Evolutionary conservation across 2,113 vertebrate genomes (phyloP).

Genomic region (Synchiropus splendidus): DNA sequence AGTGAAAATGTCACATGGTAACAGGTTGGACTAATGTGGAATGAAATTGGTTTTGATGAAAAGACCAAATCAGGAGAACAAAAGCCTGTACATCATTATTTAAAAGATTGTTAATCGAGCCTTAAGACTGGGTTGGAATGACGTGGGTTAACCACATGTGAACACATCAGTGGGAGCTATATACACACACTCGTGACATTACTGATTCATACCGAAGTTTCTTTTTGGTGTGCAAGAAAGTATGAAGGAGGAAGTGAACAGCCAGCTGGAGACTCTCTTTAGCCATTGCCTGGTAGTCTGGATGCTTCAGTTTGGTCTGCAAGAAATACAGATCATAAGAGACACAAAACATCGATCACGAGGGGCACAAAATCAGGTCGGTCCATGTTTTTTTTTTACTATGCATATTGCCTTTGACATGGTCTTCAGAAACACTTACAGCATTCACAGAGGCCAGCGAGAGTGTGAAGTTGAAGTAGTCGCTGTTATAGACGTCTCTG

Average conservation of each 20-base stretch:
- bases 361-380: too few relatives aligned
- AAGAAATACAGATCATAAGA: constrained; percentile 46
- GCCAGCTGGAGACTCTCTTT: constrained; percentile 90
- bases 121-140: too few relatives aligned
- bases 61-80: too few relatives aligned
- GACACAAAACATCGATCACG: not conserved
- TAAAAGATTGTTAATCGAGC: too few relatives aligned
- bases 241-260: constrained; percentile 94
- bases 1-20: too few relatives aligned
- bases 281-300: constrained; percentile 91
- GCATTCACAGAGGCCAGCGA: constrained; percentile 92
- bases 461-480: constrained; percentile 97
- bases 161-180: too few relatives aligned
- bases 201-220: constrained; percentile 79
- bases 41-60: too few relatives aligned
- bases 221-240: constrained; percentile 95
- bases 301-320: constrained; percentile 95
- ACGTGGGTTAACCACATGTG: too few relatives aligned
- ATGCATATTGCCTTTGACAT: too few relatives aligned
- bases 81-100: too few relatives aligned
- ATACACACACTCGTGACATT: not conserved
- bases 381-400: too few relatives aligned
- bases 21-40: too few relatives aligned
- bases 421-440: constrained; percentile 58
- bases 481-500: constrained; percentile 93